phyloP scores from a whole-genome alignment of 2,888 invertebrate species.

The Macrophya annulata region DNA sequence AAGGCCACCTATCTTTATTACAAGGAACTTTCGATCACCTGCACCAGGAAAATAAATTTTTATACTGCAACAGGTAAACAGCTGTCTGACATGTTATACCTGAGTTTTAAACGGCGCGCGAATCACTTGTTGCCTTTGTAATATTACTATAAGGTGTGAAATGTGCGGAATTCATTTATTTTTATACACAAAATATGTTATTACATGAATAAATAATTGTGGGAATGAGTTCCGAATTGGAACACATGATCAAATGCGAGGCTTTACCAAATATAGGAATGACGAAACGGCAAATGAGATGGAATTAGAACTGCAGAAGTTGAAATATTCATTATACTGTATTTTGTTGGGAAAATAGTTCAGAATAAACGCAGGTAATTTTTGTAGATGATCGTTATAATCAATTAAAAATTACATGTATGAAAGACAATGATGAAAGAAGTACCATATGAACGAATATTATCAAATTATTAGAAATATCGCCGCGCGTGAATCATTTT shows the following conservation, averaged over 20 bases:
- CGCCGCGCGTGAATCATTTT: background rate
- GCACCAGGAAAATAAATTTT: background rate
- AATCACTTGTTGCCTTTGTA: background rate
- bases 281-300: background rate
- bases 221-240: background rate
- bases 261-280: background rate
- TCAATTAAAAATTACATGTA: background rate
- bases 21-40: constrained; percentile 1
- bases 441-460: too few species aligned
- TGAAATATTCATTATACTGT: background rate
- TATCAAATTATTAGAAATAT: background rate
- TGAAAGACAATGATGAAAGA: background rate
- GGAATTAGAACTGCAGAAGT: background rate
- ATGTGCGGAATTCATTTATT: too few species aligned
- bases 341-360: background rate
- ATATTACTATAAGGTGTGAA: too few species aligned
- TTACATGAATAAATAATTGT: background rate
- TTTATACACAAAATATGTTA: too few species aligned
- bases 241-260: background rate
- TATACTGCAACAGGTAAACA: background rate
- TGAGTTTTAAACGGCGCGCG: background rate
- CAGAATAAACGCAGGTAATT: background rate
- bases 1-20: constrained; percentile 12
- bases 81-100: background rate
- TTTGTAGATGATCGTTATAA: background rate